A percentile compares a stretch with the other conserved stretches of the same genome.
These are phyloP conservation scores for Rhinogobio ventralis DNA, from an alignment of 2,797 vertebrate genomes.

Conservation along the genomic window DNA sequence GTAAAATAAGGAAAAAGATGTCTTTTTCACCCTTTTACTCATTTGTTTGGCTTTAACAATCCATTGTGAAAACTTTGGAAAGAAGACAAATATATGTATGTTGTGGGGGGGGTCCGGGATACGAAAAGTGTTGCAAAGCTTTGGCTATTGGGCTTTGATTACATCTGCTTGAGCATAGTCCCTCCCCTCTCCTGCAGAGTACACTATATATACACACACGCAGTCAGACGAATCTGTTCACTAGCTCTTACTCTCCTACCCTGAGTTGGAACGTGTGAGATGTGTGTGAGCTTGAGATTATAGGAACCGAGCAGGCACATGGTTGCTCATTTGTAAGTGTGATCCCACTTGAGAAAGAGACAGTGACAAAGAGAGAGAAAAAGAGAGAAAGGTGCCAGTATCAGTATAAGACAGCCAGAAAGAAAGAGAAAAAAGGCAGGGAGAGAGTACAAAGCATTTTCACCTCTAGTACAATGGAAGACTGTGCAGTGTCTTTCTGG, in stretches of 20 bases:
- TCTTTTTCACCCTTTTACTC: no score
- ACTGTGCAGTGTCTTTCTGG: slow-evolving; percentile 76
- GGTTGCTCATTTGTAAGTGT: slow-evolving; percentile 58
- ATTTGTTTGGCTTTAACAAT: no score
- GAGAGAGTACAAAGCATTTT: slow-evolving; percentile 37
- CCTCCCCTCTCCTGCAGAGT: slow-evolving; percentile 73
- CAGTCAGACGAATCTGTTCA: slow-evolving; percentile 61
- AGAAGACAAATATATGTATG: slow-evolving; percentile 25
- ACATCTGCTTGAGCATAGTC: slow-evolving; percentile 72
- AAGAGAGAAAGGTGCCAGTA: slow-evolving; percentile 38
- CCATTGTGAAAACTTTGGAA: slow-evolving; percentile 7
- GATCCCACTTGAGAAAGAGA: slow-evolving; percentile 58
- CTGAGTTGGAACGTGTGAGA: slow-evolving; percentile 42
- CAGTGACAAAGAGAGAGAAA: slow-evolving; percentile 54
- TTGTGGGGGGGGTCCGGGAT: background rate
- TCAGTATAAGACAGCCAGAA: slow-evolving; percentile 13
- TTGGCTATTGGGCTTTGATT: slow-evolving; percentile 75
- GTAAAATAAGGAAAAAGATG: background rate
- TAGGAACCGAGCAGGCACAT: slow-evolving; percentile 59
- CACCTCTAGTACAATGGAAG: slow-evolving; percentile 72
- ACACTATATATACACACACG: slow-evolving; percentile 75
- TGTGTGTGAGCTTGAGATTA: slow-evolving; percentile 42
- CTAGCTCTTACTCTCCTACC: slow-evolving; percentile 57
- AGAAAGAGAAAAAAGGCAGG: slow-evolving; percentile 43
- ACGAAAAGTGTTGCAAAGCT: slow-evolving; percentile 64